Evolutionary conservation across 2,797 vertebrate species (phyloP).

Genomic region (Melanotaenia trifasciata): DNA sequence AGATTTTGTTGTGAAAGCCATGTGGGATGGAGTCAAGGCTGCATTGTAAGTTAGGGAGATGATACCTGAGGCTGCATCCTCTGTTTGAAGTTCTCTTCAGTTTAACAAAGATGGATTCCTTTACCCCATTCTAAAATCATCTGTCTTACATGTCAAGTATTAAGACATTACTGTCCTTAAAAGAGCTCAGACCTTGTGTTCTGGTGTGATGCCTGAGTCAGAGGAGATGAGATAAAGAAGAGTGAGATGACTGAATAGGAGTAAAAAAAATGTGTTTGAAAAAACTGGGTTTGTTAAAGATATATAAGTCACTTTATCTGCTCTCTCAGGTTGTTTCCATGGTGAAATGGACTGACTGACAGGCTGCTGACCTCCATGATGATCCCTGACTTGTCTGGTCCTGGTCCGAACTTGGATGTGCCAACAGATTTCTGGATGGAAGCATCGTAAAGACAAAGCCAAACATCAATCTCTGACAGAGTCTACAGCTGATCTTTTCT

Average conservation of each 20-base stretch:
- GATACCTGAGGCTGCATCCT: no score
- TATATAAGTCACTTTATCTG: neutral
- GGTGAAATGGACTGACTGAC: neutral
- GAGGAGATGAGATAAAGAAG: neutral
- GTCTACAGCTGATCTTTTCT: no score
- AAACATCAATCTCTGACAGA: no score
- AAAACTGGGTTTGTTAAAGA: neutral
- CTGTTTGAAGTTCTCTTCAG: no score
- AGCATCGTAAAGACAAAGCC: no score
- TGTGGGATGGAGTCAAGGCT: no score
- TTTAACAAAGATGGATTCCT: no score
- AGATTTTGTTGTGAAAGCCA: no score
- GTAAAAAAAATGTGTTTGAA: neutral
- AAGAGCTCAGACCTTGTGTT: neutral
- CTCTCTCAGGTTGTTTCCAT: slow-evolving; percentile 2
- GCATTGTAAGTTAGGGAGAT: no score
- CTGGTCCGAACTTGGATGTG: neutral
- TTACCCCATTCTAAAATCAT: no score
- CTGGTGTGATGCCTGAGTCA: neutral
- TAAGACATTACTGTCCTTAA: neutral
- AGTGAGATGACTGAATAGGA: neutral
- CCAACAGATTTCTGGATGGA: neutral
- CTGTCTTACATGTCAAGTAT: neutral
- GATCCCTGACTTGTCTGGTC: slow-evolving; percentile 1
- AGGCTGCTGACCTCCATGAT: neutral